Conservation (phyloP, 1,140 invertebrate genomes). For the Euura lappo region DNA sequence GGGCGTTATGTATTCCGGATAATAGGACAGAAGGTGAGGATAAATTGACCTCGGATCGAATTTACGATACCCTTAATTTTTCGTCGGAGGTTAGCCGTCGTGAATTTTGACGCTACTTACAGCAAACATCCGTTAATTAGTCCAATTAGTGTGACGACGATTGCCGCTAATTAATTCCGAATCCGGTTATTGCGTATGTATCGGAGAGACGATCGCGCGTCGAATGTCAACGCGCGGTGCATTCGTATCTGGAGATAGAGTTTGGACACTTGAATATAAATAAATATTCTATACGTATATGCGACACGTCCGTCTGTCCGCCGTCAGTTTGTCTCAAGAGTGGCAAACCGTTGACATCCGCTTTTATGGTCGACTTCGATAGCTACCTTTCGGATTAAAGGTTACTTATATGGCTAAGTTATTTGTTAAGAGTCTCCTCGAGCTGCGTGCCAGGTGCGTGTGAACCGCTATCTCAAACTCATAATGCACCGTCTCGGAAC, state of each 20-base stretch:
- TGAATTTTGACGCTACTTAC: not conserved
- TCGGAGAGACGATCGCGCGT: slow-evolving; percentile 21
- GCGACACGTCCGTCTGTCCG: too few species aligned
- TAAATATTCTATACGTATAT: too few species aligned
- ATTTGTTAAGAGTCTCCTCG: slow-evolving; percentile 37
- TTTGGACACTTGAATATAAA: too few species aligned
- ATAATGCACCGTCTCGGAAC: slow-evolving; percentile 28
- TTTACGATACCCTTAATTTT: too few species aligned
- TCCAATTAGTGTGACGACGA: slow-evolving; percentile 53
- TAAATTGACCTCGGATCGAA: too few species aligned
- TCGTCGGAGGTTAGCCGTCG: too few species aligned
- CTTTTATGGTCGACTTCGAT: slow-evolving; percentile 21
- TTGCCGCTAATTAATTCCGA: slow-evolving; percentile 51
- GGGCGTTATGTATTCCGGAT: too few species aligned
- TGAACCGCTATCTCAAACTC: slow-evolving; percentile 39
- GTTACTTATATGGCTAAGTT: slow-evolving; percentile 23
- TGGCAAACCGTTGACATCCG: slow-evolving; percentile 23
- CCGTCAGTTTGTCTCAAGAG: not conserved
- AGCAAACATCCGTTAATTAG: slow-evolving; percentile 44
- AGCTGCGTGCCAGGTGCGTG: slow-evolving; percentile 32
- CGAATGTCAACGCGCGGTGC: slow-evolving; percentile 23
- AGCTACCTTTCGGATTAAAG: slow-evolving; percentile 33
- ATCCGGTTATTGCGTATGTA: slow-evolving; percentile 16
- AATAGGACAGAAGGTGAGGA: too few species aligned
- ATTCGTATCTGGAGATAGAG: too few species aligned